phyloP scores from a whole-genome alignment of 1,140 invertebrate species.

The Copidosoma floridanum region DNA sequence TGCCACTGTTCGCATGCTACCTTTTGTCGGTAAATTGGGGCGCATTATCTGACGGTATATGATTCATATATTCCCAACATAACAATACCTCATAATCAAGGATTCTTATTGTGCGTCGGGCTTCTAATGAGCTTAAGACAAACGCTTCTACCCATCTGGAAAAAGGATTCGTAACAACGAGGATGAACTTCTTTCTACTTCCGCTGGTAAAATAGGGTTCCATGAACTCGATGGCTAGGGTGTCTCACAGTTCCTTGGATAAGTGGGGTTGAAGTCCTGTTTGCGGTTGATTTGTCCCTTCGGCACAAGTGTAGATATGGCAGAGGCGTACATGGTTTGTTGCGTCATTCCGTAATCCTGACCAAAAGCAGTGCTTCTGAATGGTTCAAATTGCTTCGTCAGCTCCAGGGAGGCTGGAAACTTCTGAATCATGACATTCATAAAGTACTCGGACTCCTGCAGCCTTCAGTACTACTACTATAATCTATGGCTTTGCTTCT shows the following conservation, averaged over 20 bases:
- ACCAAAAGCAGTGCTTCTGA: conserved; percentile 22
- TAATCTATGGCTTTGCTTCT: too few species aligned
- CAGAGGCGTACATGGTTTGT: neutral
- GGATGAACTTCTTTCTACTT: neutral
- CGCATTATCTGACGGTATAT: neutral
- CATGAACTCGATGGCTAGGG: too few species aligned
- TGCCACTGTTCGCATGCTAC: neutral
- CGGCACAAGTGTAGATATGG: neutral
- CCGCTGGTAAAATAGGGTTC: conserved; percentile 22
- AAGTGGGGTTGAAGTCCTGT: neutral
- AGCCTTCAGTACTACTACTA: too few species aligned
- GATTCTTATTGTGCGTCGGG: neutral
- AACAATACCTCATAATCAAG: conserved; percentile 8
- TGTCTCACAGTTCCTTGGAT: too few species aligned
- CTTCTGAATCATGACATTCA: conserved; percentile 22
- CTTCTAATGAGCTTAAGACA: neutral
- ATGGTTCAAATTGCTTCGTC: conserved; percentile 29
- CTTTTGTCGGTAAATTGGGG: neutral
- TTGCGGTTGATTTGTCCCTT: neutral
- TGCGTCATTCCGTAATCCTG: conserved; percentile 2
- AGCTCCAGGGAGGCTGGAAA: conserved; percentile 27
- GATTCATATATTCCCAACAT: neutral
- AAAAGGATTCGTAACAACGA: conserved; percentile 19
- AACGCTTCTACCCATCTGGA: conserved; percentile 25
- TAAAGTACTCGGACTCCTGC: conserved; percentile 8